These are phyloP conservation scores for Neodiprion fabricii DNA, from an alignment of 1,140 invertebrate genomes.

Conservation along the genomic window DNA sequence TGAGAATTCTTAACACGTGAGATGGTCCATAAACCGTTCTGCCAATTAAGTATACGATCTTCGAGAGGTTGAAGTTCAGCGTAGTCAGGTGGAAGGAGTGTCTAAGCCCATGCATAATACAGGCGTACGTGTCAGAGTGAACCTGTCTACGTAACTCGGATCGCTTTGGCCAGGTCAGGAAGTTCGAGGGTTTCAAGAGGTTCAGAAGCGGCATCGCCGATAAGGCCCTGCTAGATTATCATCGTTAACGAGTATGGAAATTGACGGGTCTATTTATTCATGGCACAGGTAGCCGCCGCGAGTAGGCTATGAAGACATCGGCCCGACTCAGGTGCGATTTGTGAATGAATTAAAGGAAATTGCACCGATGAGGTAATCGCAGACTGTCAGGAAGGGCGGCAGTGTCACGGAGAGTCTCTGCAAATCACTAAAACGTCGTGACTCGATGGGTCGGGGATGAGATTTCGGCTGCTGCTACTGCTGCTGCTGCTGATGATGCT, in stretches of 20 bases:
- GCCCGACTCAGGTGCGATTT: background rate
- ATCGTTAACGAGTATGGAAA: slow-evolving; percentile 55
- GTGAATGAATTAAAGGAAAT: slow-evolving; percentile 24
- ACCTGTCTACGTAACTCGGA: background rate
- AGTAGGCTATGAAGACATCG: slow-evolving; percentile 43
- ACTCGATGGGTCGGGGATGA: slow-evolving; percentile 13
- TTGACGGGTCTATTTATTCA: slow-evolving; percentile 55
- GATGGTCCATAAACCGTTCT: background rate
- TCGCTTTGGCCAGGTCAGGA: slow-evolving; percentile 48
- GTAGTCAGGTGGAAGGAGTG: background rate
- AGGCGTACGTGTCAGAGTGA: background rate
- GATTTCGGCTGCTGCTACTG: slow-evolving; percentile 14
- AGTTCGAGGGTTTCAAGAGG: slow-evolving; percentile 27
- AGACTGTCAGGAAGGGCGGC: background rate
- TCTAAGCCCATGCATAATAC: background rate
- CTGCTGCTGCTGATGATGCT: slow-evolving; percentile 22
- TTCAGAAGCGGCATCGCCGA: slow-evolving; percentile 39
- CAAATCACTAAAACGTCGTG: slow-evolving; percentile 10
- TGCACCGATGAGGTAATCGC: slow-evolving; percentile 25
- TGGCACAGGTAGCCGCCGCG: slow-evolving; percentile 38
- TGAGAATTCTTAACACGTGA: background rate
- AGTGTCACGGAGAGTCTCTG: background rate
- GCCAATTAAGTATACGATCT: background rate
- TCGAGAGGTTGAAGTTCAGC: background rate
- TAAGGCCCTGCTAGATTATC: slow-evolving; percentile 47